Conservation (phyloP, 1,140 invertebrate species). For the Drosophila navojoa region DNA sequence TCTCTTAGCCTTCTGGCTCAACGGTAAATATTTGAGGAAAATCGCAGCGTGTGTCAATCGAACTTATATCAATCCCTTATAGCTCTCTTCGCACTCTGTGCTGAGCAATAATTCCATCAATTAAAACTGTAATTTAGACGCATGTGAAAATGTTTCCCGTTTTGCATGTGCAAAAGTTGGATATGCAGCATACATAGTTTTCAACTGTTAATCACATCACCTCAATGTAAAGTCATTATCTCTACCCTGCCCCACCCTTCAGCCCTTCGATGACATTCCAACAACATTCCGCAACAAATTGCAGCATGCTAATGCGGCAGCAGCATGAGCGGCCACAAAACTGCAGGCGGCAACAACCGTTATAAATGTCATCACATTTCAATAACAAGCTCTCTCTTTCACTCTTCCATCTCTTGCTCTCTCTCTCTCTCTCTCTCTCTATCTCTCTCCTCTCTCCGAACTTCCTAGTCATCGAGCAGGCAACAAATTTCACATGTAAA, state of each 20-base stretch:
- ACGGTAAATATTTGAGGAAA: no score
- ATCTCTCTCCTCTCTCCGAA: neutral
- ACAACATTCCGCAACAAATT: constrained; percentile 6
- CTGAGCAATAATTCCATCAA: no score
- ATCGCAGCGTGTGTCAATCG: no score
- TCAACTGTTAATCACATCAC: neutral
- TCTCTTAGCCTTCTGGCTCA: no score
- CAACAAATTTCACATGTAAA: constrained; percentile 37
- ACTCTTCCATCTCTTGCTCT: neutral
- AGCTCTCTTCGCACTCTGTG: no score
- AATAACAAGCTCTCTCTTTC: constrained; percentile 2
- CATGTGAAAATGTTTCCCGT: no score
- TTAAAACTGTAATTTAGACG: neutral
- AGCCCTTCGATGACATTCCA: neutral
- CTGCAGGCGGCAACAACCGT: constrained; percentile 17
- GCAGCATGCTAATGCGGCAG: neutral
- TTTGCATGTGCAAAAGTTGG: neutral
- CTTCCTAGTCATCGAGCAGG: neutral
- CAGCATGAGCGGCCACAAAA: constrained; percentile 12
- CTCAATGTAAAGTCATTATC: neutral
- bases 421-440: neutral
- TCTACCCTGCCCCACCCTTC: neutral
- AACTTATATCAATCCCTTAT: no score
- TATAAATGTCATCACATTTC: constrained; percentile 30
- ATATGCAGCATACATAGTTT: neutral